Evolutionary conservation across 1,140 invertebrate species (phyloP).

Genomic region (Aphis craccivora): DNA sequence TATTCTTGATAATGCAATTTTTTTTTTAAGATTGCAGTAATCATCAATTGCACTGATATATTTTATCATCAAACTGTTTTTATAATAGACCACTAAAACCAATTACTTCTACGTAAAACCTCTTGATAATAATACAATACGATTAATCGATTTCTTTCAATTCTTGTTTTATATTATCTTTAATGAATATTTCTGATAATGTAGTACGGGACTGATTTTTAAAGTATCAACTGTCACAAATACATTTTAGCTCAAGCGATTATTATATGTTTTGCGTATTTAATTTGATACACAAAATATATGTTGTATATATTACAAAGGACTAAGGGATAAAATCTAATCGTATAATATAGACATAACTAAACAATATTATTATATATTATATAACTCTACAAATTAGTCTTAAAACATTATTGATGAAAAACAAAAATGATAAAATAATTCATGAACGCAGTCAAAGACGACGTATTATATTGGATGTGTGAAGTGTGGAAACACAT

Average conservation of each 20-base stretch:
- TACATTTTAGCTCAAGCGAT: too few relatives aligned
- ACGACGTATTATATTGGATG: neutral
- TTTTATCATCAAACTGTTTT: too few relatives aligned
- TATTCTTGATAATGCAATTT: too few relatives aligned
- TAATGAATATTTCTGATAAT: neutral
- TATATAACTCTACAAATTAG: neutral
- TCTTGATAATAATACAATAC: neutral
- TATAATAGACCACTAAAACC: too few relatives aligned
- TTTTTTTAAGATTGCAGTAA: neutral
- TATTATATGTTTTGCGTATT: neutral
- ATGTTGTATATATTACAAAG: neutral
- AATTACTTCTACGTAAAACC: neutral
- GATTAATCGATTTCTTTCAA: neutral
- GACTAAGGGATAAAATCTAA: too few relatives aligned
- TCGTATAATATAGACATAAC: too few relatives aligned
- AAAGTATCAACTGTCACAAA: neutral
- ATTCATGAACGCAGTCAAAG: neutral
- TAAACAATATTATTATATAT: too few relatives aligned
- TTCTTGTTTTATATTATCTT: neutral
- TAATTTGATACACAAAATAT: neutral
- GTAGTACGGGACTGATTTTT: neutral
- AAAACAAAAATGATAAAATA: neutral
- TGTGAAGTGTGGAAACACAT: neutral
- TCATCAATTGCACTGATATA: neutral
- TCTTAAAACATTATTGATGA: neutral